Conservation (phyloP, 1,140 invertebrate genomes). For the Hestina assimilis region DNA sequence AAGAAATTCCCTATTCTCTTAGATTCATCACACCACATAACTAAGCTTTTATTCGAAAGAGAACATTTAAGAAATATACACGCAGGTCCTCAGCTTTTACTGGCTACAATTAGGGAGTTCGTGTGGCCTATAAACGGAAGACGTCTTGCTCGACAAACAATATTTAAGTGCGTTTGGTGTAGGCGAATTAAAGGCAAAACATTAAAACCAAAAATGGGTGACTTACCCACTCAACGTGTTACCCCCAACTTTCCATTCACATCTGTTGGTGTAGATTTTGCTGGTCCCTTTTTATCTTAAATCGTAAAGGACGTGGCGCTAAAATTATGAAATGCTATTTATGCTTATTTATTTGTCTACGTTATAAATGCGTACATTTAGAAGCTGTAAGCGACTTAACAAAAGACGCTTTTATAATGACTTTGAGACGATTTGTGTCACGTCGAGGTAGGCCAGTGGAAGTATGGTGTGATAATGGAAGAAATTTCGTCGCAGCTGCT, state of each 20-base stretch:
- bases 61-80: slow-evolving; percentile 25
- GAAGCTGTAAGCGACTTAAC: slow-evolving; percentile 33
- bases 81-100: slow-evolving; percentile 29
- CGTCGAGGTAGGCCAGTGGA: slow-evolving; percentile 15
- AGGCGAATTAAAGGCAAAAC: slow-evolving; percentile 22
- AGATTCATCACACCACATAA: slow-evolving; percentile 23
- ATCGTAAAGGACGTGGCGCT: slow-evolving; percentile 29
- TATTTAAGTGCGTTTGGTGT: slow-evolving; percentile 22
- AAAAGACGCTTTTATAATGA: slow-evolving; percentile 35
- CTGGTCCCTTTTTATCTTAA: slow-evolving; percentile 31
- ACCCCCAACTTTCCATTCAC: slow-evolving; percentile 25
- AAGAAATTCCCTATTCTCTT: slow-evolving; percentile 21
- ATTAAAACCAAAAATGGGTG: slow-evolving; percentile 31
- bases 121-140: slow-evolving; percentile 28
- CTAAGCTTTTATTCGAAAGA: slow-evolving; percentile 19
- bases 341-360: slow-evolving; percentile 38
- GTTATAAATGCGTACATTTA: slow-evolving; percentile 35
- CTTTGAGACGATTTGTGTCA: slow-evolving; percentile 17
- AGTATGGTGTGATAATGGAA: slow-evolving; percentile 21
- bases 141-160: slow-evolving; percentile 18
- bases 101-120: slow-evolving; percentile 17
- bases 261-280: slow-evolving; percentile 26
- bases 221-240: slow-evolving; percentile 24
- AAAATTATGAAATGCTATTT: slow-evolving; percentile 30
- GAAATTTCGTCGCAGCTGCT: slow-evolving; percentile 17